Conservation (phyloP, 1,140 invertebrate genomes). For the Platyura marginata region DNA sequence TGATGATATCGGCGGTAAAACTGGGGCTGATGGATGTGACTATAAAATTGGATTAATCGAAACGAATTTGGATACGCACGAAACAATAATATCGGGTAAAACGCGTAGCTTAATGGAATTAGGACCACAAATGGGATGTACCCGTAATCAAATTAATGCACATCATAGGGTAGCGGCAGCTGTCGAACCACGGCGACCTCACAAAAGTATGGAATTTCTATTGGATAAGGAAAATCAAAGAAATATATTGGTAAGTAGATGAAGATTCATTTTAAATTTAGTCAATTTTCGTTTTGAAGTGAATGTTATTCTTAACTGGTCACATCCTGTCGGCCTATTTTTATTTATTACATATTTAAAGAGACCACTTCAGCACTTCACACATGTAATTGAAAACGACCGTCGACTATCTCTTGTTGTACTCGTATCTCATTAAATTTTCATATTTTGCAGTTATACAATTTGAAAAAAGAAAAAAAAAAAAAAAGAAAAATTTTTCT, state of each 20-base stretch:
- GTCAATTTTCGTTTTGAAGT: too few species aligned
- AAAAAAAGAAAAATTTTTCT: too few species aligned
- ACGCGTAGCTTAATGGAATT: slow-evolving; percentile 62
- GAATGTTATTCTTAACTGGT: too few species aligned
- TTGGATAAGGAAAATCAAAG: slow-evolving; percentile 75
- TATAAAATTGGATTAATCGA: slow-evolving; percentile 48
- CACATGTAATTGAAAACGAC: too few species aligned
- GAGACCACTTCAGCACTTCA: too few species aligned
- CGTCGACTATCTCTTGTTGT: too few species aligned
- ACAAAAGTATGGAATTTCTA: slow-evolving; percentile 86
- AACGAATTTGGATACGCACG: slow-evolving; percentile 64
- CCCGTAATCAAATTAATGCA: neutral
- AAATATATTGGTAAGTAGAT: slow-evolving; percentile 49
- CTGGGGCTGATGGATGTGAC: neutral
- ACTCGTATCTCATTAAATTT: too few species aligned
- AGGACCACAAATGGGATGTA: slow-evolving; percentile 29
- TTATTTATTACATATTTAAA: too few species aligned
- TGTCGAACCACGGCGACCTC: slow-evolving; percentile 32
- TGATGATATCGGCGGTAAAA: neutral
- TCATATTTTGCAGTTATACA: too few species aligned
- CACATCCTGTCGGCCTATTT: too few species aligned
- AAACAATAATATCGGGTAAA: slow-evolving; percentile 36
- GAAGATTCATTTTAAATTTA: too few species aligned
- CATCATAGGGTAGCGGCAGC: slow-evolving; percentile 4
- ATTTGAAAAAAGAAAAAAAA: too few species aligned